These are phyloP conservation scores for Heliconius eleuchia DNA, from an alignment of 1,140 invertebrate genomes.

Conservation along the genomic window DNA sequence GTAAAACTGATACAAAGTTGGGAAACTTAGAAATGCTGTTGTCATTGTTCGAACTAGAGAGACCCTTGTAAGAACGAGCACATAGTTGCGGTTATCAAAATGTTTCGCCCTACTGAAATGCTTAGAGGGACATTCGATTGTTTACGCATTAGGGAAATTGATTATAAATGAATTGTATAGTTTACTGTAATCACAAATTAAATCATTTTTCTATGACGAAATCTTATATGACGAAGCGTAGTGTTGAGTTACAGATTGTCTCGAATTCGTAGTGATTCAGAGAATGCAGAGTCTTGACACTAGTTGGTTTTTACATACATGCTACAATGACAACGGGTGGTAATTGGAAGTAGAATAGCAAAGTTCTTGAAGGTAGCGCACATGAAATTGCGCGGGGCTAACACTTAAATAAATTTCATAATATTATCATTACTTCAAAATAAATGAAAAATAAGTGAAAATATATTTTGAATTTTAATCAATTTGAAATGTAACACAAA, in stretches of 20 bases:
- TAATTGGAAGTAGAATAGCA: neutral
- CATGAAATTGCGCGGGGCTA: too few relatives aligned
- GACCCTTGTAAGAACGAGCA: slow-evolving; percentile 32
- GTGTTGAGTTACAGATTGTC: too few relatives aligned
- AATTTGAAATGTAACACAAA: neutral
- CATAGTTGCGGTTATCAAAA: slow-evolving; percentile 36
- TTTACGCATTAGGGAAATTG: neutral
- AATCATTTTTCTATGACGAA: too few relatives aligned
- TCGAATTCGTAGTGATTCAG: too few relatives aligned
- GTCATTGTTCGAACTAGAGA: slow-evolving; percentile 30
- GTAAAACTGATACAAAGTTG: slow-evolving; percentile 35
- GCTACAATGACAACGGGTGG: too few relatives aligned
- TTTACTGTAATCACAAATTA: neutral
- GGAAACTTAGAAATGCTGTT: slow-evolving; percentile 25
- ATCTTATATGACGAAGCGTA: too few relatives aligned
- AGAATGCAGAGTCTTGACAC: too few relatives aligned
- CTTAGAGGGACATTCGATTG: neutral
- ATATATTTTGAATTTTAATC: neutral
- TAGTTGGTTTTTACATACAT: too few relatives aligned
- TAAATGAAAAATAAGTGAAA: neutral
- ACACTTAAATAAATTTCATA: neutral
- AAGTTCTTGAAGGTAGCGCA: neutral
- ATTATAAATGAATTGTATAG: neutral
- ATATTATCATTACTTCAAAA: neutral
- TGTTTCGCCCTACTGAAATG: slow-evolving; percentile 8